Percentiles rank a stretch among this genome's conserved stretches.
Conservation (phyloP, 2,888 invertebrate genomes). For the Lapara coniferarum region DNA sequence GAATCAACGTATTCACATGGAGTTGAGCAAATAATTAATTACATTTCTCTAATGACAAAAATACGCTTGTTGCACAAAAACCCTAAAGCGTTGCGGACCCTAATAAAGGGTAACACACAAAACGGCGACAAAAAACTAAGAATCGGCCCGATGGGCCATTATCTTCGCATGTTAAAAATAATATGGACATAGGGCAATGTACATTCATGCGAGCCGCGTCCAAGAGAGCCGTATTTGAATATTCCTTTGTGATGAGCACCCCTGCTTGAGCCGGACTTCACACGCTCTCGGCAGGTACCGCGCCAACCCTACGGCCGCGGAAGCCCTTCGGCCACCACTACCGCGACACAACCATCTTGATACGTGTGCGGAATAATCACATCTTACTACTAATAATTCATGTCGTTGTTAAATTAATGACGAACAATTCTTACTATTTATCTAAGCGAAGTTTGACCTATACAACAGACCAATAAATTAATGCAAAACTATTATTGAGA, state of each 20-base stretch:
- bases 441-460: conserved; percentile 26
- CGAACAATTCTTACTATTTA: conserved; percentile 19
- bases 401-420: conserved; percentile 13
- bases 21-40: conserved; percentile 33
- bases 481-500: conserved; percentile 24
- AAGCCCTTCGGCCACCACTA: conserved; percentile 43
- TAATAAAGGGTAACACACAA: conserved; percentile 73
- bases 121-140: conserved; percentile 80
- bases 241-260: conserved; percentile 63
- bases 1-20: conserved; percentile 14
- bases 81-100: conserved; percentile 77
- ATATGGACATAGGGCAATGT: conserved; percentile 82
- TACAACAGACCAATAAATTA: conserved; percentile 26
- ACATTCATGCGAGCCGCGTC: conserved; percentile 80
- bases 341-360: conserved; percentile 42
- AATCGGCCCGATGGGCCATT: conserved; percentile 83
- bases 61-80: conserved; percentile 73
- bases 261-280: conserved; percentile 80
- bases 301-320: conserved; percentile 40
- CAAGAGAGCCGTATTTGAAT: conserved; percentile 82
- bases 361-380: conserved; percentile 24
- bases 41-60: conserved; percentile 34
- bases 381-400: conserved; percentile 4
- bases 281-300: conserved; percentile 72
- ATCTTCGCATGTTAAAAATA: conserved; percentile 82